Conservation (phyloP, 2,113 vertebrate species). For the Megaceryle torquata region DNA sequence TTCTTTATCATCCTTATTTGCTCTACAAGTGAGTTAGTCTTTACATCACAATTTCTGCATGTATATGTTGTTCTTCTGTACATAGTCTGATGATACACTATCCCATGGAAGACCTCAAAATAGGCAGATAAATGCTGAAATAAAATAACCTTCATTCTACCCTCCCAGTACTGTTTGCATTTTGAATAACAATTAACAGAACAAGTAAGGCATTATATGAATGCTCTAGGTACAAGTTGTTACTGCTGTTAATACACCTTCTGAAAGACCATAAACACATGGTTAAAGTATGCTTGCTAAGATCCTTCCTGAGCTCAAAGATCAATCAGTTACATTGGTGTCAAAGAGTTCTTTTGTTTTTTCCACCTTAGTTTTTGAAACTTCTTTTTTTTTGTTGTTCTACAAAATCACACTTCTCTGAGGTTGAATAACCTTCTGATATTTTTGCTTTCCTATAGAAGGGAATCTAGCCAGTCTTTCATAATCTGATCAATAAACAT, state of each 20-base stretch:
- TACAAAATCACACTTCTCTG: not conserved
- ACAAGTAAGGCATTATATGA: constrained; percentile 36
- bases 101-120: not conserved
- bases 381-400: not conserved
- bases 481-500: not conserved
- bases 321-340: not conserved
- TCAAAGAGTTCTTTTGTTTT: not conserved
- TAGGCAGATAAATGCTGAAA: not conserved
- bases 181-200: constrained; percentile 54
- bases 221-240: not conserved
- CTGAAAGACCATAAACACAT: not conserved
- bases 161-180: not conserved
- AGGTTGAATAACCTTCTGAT: not conserved
- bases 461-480: not conserved
- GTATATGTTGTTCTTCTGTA: not conserved
- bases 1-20: not conserved
- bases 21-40: not conserved
- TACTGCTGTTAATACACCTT: not conserved
- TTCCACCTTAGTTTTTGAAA: not conserved
- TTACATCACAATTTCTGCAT: not conserved
- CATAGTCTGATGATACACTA: not conserved
- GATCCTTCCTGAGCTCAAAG: constrained; percentile 3
- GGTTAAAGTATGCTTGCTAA: constrained; percentile 19
- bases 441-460: not conserved
- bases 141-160: constrained; percentile 22